Evolutionary conservation across 2,888 invertebrate genomes (phyloP).

Genomic region (Agapostemon virescens): DNA sequence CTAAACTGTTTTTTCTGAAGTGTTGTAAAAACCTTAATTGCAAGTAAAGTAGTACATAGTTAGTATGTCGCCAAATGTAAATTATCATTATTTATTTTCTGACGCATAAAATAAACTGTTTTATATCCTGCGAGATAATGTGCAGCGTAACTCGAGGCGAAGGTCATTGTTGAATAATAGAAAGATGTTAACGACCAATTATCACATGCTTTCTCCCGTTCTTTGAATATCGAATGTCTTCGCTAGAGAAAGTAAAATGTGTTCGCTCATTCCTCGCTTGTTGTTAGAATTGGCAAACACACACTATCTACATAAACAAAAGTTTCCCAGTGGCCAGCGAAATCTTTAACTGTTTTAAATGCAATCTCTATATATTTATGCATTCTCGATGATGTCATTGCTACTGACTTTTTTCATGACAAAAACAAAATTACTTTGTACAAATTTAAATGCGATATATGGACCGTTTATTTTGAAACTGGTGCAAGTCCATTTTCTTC

Average conservation of each 20-base stretch:
- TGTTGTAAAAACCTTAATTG: not conserved
- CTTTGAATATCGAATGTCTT: slow-evolving; percentile 58
- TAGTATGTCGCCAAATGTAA: not conserved
- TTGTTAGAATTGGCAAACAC: slow-evolving; percentile 35
- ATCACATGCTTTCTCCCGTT: slow-evolving; percentile 72
- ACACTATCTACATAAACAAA: not conserved
- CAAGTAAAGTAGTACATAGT: not conserved
- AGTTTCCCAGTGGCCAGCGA: not conserved
- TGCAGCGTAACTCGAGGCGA: too few relatives aligned
- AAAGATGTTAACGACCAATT: slow-evolving; percentile 59
- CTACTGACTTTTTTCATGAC: too few relatives aligned
- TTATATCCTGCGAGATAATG: not conserved
- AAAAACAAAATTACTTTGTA: too few relatives aligned
- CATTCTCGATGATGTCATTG: too few relatives aligned
- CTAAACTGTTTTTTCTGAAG: not conserved
- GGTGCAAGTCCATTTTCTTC: too few relatives aligned
- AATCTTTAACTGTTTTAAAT: not conserved
- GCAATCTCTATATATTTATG: not conserved
- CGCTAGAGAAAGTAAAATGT: slow-evolving; percentile 59
- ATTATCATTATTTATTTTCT: not conserved
- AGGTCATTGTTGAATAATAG: slow-evolving; percentile 20
- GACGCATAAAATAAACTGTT: too few relatives aligned
- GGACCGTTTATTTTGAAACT: too few relatives aligned
- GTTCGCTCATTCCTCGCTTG: slow-evolving; percentile 28
- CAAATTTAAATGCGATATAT: too few relatives aligned